Evolutionary conservation across 2,797 vertebrate species (phyloP).

Genomic region (Leptatherina wallacei): DNA sequence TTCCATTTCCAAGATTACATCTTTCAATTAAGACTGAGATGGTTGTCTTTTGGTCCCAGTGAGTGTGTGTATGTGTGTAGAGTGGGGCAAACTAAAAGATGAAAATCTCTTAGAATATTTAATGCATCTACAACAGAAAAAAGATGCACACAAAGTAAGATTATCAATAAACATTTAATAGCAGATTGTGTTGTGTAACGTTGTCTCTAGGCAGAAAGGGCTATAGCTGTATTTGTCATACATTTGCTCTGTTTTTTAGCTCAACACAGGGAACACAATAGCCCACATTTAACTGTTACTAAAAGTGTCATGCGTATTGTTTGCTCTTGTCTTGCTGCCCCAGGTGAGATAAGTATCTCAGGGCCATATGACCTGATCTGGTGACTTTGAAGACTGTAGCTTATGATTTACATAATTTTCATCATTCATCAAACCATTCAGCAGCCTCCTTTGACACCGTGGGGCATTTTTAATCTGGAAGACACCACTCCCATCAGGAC

Average conservation of each 20-base stretch:
- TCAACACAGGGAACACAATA: not conserved
- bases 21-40: conserved; percentile 79
- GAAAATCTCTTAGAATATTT: conserved; percentile 34
- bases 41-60: conserved; percentile 55
- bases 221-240: not conserved
- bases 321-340: not conserved
- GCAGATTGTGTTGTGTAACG: not conserved
- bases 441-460: too few relatives aligned
- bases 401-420: too few relatives aligned
- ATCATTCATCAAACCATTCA: not conserved
- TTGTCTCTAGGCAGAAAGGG: not conserved
- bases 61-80: conserved; percentile 8
- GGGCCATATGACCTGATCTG: not conserved
- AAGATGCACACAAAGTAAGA: conserved; percentile 10
- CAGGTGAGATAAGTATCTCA: not conserved
- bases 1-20: conserved; percentile 79
- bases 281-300: not conserved
- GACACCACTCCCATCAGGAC: too few relatives aligned
- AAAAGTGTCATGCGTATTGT: not conserved
- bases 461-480: too few relatives aligned
- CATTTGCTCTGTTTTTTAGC: not conserved
- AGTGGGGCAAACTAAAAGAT: conserved; percentile 3
- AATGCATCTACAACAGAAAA: conserved; percentile 16
- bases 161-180: not conserved
- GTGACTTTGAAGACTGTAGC: too few relatives aligned